Base-by-base conservation (phyloP, 2,797 vertebrate genomes). In the Lycodopsis pacificus region DNA sequence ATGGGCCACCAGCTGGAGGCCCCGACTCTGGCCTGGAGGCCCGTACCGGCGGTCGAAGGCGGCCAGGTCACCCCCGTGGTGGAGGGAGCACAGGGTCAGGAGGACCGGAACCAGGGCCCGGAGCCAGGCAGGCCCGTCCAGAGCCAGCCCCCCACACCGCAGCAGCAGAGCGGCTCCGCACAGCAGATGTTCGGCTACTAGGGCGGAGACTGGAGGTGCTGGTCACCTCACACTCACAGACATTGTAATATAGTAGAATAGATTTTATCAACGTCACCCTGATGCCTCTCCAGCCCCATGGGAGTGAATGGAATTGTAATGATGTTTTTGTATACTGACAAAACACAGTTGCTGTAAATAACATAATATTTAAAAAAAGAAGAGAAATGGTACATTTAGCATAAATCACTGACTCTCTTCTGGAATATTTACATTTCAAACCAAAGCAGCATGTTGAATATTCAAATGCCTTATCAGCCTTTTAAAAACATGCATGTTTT, bases 121-220 rank as follows among this genome's bases (percentile, higher is more conserved):
- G 89, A 91, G 7, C 46, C 82, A 0, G 86, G 83, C 5, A 94
- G 91, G 4, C 86, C 94, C 89, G 71, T 57, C 81, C 96, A 32
- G 94, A 95, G 58, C 81, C 92, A 92, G 79, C 81, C 81, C 11
- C 84, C 81, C 62, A 42, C 73, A 13, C 79, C 79, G 1, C 93
- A 91, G 85, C 93, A 94, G 83, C 87, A 94, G 79, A 79, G 80
- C 48, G 64, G 92, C 27, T 22, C 94, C 1, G 91, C 95, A 0
- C 96, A 95, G 73, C 97, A 98, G 91, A 99, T 99, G 96, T 97
- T 97, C 89, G 96, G 96, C 94, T 99, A 98, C 92, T 99, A 74
- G 79, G 77, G 66, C 34, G 46, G 27, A 80, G 73, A 46, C 13
- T 10, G 34, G 77, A 82, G 87, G 91, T 86, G 91, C 92, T 42